phyloP scores from a whole-genome alignment of 2,113 vertebrate genomes.

The Phalacrocorax aristotelis region DNA sequence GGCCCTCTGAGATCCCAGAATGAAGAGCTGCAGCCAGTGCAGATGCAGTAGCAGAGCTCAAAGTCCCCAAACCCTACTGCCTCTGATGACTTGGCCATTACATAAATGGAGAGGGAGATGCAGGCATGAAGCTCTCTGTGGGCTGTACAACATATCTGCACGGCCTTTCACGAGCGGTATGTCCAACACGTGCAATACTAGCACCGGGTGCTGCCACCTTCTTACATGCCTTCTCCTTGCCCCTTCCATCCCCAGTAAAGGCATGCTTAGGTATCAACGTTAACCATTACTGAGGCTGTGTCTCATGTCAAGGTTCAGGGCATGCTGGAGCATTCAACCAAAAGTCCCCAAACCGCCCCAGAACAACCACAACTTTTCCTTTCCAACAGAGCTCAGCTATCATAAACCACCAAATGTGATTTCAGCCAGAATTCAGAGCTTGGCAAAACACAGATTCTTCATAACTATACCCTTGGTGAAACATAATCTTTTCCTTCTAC shows the following conservation, averaged over 20 bases:
- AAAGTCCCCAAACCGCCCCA: background rate
- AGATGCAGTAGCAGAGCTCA: background rate
- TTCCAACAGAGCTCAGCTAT: background rate
- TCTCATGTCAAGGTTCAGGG: accelerated
- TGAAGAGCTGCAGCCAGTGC: background rate
- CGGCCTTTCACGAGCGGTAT: background rate
- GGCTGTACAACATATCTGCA: background rate
- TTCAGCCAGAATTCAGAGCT: background rate
- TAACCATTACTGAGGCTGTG: background rate
- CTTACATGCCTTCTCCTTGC: background rate
- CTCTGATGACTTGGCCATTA: accelerated
- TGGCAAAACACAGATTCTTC: background rate
- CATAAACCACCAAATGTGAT: background rate
- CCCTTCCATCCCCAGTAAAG: background rate
- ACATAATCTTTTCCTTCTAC: background rate
- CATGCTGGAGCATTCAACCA: background rate
- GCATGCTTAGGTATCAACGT: background rate
- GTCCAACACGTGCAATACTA: background rate
- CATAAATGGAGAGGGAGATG: background rate
- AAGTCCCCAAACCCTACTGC: background rate
- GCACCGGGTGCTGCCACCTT: background rate
- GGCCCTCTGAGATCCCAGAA: background rate
- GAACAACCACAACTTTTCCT: background rate
- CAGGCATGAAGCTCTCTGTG: background rate
- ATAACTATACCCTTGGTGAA: background rate